phyloP scores from a whole-genome alignment of 2,113 vertebrate genomes.

The Grantiella picta region DNA sequence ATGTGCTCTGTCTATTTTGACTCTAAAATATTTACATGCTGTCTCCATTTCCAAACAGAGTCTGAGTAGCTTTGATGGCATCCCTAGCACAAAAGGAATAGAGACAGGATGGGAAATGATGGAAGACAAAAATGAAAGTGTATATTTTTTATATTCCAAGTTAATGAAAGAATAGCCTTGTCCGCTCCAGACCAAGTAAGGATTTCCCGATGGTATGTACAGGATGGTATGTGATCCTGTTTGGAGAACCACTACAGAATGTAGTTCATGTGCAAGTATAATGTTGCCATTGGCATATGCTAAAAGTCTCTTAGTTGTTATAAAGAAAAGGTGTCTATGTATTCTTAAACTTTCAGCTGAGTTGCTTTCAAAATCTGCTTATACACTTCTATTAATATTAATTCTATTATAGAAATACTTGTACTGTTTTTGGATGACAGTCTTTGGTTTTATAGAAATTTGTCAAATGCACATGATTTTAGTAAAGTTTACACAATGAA shows the following conservation, averaged over 20 bases:
- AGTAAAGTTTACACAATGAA: not conserved
- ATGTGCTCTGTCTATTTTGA: not conserved
- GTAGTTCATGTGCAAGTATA: not conserved
- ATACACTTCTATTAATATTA: not conserved
- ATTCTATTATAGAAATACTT: not conserved
- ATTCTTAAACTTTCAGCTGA: not conserved
- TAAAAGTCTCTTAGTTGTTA: not conserved
- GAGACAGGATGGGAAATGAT: not conserved
- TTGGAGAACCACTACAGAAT: not conserved
- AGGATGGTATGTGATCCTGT: not conserved
- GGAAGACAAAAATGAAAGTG: not conserved
- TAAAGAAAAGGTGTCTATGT: not conserved
- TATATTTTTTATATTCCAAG: not conserved
- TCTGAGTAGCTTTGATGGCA: not conserved
- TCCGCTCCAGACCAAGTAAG: not conserved
- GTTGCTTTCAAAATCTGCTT: not conserved
- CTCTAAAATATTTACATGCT: not conserved
- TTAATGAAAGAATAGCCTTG: not conserved
- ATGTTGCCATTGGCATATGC: not conserved
- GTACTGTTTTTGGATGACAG: not conserved
- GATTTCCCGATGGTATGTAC: not conserved
- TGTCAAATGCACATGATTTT: not conserved
- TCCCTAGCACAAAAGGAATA: not conserved
- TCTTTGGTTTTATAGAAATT: not conserved
- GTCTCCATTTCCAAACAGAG: not conserved